Evolutionary conservation across 37 sponge, comb jelly and placozoan species (phyloP).

Genomic region (Tethya wilhelma): DNA sequence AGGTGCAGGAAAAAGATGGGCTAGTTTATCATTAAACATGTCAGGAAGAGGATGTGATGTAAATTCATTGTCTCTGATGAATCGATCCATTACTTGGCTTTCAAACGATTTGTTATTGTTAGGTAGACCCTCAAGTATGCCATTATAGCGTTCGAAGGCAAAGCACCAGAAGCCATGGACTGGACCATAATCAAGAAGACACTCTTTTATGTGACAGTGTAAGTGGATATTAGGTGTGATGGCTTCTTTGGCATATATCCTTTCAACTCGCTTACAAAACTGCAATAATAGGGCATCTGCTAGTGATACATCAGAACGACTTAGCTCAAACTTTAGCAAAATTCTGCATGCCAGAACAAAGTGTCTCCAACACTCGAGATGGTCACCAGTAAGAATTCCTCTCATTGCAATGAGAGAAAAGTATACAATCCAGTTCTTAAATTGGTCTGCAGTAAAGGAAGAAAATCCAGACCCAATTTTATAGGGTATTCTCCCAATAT

Average conservation of each 20-base stretch:
- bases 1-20: too few species aligned
- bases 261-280: slow-evolving; percentile 40
- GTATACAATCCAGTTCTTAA: slow-evolving; percentile 50
- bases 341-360: slow-evolving; percentile 59
- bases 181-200: slow-evolving; percentile 49
- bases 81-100: slow-evolving; percentile 5
- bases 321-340: slow-evolving; percentile 17
- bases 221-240: slow-evolving; percentile 59
- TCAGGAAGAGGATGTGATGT: neutral
- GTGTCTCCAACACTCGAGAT: slow-evolving; percentile 54
- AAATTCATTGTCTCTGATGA: neutral
- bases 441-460: slow-evolving; percentile 66
- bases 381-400: slow-evolving; percentile 33
- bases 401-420: slow-evolving; percentile 32
- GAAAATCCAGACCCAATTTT: slow-evolving; percentile 38
- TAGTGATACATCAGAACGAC: neutral
- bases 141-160: slow-evolving; percentile 51
- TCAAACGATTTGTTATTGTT: slow-evolving; percentile 31
- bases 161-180: slow-evolving; percentile 39
- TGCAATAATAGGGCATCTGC: slow-evolving; percentile 44
- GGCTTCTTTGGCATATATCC: slow-evolving; percentile 14
- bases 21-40: slow-evolving; percentile 23
- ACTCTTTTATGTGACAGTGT: slow-evolving; percentile 33
- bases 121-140: slow-evolving; percentile 32
- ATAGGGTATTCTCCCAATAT: slow-evolving; percentile 55